A percentile compares a stretch with the other conserved stretches of the same genome.
Evolutionary conservation across 2,888 invertebrate species (phyloP).

Genomic region (Bhutanitis thaidina): DNA sequence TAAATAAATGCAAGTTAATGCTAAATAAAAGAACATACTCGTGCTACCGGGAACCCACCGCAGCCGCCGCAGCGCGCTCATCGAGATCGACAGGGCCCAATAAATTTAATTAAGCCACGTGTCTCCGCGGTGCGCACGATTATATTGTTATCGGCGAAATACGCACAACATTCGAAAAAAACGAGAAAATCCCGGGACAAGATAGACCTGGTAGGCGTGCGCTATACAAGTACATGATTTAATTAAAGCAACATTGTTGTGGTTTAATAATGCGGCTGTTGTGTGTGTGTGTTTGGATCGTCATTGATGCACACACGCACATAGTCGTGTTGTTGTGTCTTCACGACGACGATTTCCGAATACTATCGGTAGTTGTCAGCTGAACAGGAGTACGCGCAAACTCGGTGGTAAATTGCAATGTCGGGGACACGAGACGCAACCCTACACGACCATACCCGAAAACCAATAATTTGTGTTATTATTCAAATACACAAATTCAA

Average conservation of each 20-base stretch:
- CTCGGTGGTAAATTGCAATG: too few relatives aligned
- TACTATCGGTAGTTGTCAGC: too few relatives aligned
- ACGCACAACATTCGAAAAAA: slow-evolving; percentile 33
- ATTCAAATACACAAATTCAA: too few relatives aligned
- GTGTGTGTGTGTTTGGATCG: too few relatives aligned
- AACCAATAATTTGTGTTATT: too few relatives aligned
- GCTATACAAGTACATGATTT: slow-evolving; percentile 13
- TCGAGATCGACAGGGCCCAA: slow-evolving; percentile 44
- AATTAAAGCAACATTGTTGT: slow-evolving; percentile 20
- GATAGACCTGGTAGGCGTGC: slow-evolving; percentile 6
- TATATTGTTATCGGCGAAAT: slow-evolving; percentile 50
- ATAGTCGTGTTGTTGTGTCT: too few relatives aligned
- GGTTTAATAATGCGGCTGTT: background rate
- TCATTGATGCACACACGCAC: too few relatives aligned
- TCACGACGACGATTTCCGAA: too few relatives aligned
- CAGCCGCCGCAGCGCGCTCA: slow-evolving; percentile 13
- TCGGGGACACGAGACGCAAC: too few relatives aligned
- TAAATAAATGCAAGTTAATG: slow-evolving; percentile 2
- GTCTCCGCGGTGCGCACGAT: slow-evolving; percentile 37
- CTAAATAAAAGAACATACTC: background rate
- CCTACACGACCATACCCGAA: too few relatives aligned
- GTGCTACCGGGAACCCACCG: slow-evolving; percentile 1
- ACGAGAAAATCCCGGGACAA: slow-evolving; percentile 35
- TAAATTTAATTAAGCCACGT: slow-evolving; percentile 67
- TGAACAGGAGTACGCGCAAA: too few relatives aligned